Conservation (phyloP, 2,888 invertebrate species). For the Machimus atricapillus region DNA sequence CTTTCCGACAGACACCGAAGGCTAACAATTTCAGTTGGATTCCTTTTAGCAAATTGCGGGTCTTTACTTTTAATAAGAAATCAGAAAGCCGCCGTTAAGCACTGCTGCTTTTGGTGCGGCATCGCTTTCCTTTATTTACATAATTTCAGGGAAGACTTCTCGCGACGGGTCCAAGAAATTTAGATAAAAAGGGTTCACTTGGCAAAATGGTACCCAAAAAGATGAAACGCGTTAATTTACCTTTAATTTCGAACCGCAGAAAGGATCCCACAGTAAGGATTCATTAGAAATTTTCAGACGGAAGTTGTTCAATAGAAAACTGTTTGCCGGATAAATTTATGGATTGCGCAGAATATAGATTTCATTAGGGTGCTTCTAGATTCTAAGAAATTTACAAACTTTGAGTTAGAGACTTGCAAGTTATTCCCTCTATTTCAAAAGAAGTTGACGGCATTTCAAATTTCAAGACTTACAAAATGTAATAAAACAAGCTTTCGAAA, state of each 20-base stretch:
- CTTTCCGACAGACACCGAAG: neutral
- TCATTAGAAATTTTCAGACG: neutral
- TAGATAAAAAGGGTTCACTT: conserved; percentile 33
- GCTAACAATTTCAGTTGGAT: conserved; percentile 9
- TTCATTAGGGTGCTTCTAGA: neutral
- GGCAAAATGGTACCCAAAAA: conserved; percentile 20
- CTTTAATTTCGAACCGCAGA: conserved; percentile 17
- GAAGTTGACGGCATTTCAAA: neutral
- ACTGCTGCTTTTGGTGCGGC: neutral
- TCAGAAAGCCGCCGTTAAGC: conserved; percentile 22
- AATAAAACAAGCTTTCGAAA: neutral
- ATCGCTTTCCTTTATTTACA: conserved; percentile 29
- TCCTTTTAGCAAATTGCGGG: neutral
- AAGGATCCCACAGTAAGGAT: neutral
- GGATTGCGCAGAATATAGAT: neutral
- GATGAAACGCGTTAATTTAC: conserved; percentile 33
- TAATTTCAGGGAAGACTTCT: conserved; percentile 16
- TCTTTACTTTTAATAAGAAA: conserved; percentile 9
- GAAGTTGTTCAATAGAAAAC: neutral
- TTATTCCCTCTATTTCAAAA: neutral
- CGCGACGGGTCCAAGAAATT: neutral
- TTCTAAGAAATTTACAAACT: neutral
- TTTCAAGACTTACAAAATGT: neutral
- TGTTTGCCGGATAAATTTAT: neutral
- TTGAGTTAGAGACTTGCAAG: neutral